Base-by-base conservation (phyloP, 92 coral and sea anemone genomes). In the Paramuricea clavata region DNA sequence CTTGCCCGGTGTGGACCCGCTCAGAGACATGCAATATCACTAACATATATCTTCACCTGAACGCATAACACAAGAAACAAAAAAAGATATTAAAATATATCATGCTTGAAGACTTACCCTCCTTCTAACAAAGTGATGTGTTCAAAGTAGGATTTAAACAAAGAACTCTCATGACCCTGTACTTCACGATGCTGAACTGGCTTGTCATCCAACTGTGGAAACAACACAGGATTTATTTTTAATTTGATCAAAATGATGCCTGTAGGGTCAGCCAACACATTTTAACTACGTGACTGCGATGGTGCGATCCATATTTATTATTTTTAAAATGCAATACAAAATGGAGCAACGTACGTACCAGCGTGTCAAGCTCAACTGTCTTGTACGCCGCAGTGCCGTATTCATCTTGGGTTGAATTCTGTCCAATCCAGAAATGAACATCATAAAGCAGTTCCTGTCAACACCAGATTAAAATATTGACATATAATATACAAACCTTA, bases 381-480 rank as follows among this genome's bases (percentile, higher is more conserved):
- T 95, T 95, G 92, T 95, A 95, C 42, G 98, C 98, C 23, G 98
- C 97, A 6, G 98, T 95, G 21, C 98, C 98, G 86, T 95, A 95
- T 87, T 95, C 98, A 75, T 95, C 98, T 65, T 95, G 97, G 10
- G 94, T 82, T 30, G 98, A 95, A 42, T 86, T 70, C 70, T 92
- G 89, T 11, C 98, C 98, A 69, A 95, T 95, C 97, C 97, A 95
- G 81, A 95, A 95, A 57, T 95, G 98, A 34, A 95, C 73, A 78
- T 95, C 97, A 88, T 95, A 85, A 67, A 92, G 93, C 44, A 95
- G 87, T 85, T 95, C 97, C 98, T 95, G 23, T 17, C 69, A 25
- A 31, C 43, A 35, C n/a, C n/a, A n/a, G n/a, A n/a, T n/a, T n/a
- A 47, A 9, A 0, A 13, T 13, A 64, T 12, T 57, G n/a, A n/a